These are phyloP conservation scores for zebrafish (Danio rerio) DNA, from an alignment of 2,113 vertebrate genomes.

Conservation along the genomic window GRCz12tu NC_133193.1:17823501-17824000, in stretches of 20 bases:
- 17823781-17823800: slow-evolving; percentile 56
- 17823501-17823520: too few relatives aligned
- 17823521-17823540: too few relatives aligned
- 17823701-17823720: too few relatives aligned
- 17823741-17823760: slow-evolving; percentile 38
- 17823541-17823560: too few relatives aligned
- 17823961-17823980: slow-evolving; percentile 30
- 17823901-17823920: slow-evolving; percentile 40
- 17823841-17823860: slow-evolving; percentile 41
- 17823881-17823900: slow-evolving; percentile 36
- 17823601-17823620: too few relatives aligned
- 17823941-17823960: slow-evolving; percentile 28
- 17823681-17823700: too few relatives aligned
- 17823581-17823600: too few relatives aligned
- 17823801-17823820: slow-evolving; percentile 58
- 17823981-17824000: slow-evolving; percentile 19
- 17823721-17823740: background rate
- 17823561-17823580: too few relatives aligned
- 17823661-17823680: too few relatives aligned
- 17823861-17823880: slow-evolving; percentile 21
- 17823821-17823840: slow-evolving; percentile 52
- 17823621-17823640: too few relatives aligned
- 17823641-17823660: too few relatives aligned
- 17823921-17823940: slow-evolving; percentile 35
- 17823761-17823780: slow-evolving; percentile 51